These are phyloP conservation scores for Popillia japonica DNA, from an alignment of 1,140 invertebrate species.

Conservation along the genomic window DNA sequence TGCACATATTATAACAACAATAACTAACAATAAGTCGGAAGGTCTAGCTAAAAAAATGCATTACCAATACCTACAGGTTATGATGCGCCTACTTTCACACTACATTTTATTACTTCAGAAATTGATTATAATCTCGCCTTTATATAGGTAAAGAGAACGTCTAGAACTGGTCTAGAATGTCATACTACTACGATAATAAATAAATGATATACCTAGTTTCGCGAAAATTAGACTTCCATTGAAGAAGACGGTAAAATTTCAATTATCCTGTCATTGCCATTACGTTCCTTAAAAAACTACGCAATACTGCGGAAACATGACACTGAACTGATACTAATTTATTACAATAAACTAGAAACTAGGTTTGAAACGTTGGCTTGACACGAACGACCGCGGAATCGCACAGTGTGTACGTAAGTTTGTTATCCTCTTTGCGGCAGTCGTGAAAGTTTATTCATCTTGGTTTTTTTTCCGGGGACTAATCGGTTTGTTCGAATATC, in stretches of 20 bases:
- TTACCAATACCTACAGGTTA: too few species aligned
- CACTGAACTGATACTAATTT: not conserved
- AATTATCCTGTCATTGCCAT: not conserved
- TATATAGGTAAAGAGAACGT: not conserved
- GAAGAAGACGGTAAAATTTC: too few species aligned
- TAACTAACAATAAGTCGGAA: too few species aligned
- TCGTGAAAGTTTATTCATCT: not conserved
- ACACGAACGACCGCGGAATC: not conserved
- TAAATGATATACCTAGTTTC: too few species aligned
- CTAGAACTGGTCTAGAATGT: too few species aligned
- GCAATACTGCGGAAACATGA: not conserved
- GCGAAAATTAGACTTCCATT: too few species aligned
- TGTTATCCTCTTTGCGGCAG: not conserved
- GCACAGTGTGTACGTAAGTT: not conserved
- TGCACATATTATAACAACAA: too few species aligned
- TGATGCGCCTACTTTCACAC: too few species aligned
- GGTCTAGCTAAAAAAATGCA: too few species aligned
- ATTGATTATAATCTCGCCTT: not conserved
- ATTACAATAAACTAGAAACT: slow-evolving; percentile 11
- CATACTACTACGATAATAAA: too few species aligned
- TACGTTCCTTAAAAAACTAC: not conserved
- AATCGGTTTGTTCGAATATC: slow-evolving; percentile 22
- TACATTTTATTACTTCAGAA: too few species aligned
- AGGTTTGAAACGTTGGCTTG: not conserved
- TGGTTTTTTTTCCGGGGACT: not conserved